phyloP scores from a whole-genome alignment of 1,140 invertebrate species.

The Drosophila navojoa region DNA sequence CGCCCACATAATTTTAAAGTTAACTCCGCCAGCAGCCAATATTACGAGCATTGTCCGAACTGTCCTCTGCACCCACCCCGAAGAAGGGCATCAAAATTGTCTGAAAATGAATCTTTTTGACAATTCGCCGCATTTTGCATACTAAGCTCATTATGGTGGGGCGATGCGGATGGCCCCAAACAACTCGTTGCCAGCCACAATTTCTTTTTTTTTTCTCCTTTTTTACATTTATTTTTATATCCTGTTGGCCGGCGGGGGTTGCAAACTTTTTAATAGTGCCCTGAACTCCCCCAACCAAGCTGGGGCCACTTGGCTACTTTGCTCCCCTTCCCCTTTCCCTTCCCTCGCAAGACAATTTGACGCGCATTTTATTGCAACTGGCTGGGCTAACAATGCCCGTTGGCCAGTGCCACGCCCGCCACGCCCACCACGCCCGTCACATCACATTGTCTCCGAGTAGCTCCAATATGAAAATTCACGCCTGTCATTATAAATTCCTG shows the following conservation, averaged over 20 bases:
- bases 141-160: conserved; percentile 76
- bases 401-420: conserved; percentile 50
- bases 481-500: conserved; percentile 75
- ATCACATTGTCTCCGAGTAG: conserved; percentile 34
- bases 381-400: conserved; percentile 67
- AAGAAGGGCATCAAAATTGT: conserved; percentile 30
- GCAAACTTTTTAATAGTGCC: conserved; percentile 75
- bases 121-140: conserved; percentile 74
- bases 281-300: conserved; percentile 4
- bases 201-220: conserved; percentile 23
- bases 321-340: background rate
- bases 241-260: conserved; percentile 16
- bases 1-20: conserved; percentile 49
- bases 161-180: conserved; percentile 11
- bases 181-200: conserved; percentile 41
- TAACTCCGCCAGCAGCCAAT: conserved; percentile 22
- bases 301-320: conserved; percentile 1
- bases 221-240: conserved; percentile 24
- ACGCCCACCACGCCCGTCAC: background rate
- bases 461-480: conserved; percentile 73
- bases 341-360: conserved; percentile 55
- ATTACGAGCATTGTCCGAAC: conserved; percentile 24
- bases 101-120: conserved; percentile 73
- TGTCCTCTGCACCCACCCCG: background rate
- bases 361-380: conserved; percentile 73